Percentiles rank a stretch among this genome's conserved stretches.
Evolutionary conservation across 2,888 invertebrate species (phyloP).

Genomic region (Harpalus rubripes): DNA sequence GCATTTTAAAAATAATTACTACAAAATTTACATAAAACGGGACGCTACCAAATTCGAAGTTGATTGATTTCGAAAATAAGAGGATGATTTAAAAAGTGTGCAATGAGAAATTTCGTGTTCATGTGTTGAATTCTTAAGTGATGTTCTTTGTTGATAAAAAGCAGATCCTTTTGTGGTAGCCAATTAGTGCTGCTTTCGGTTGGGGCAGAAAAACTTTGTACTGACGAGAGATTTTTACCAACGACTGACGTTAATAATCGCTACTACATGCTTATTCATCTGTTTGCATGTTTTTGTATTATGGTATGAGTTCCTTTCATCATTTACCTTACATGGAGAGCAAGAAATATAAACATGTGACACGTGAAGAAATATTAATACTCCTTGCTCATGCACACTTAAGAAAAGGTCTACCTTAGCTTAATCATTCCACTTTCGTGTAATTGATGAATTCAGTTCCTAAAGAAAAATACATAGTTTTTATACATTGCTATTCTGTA

Average conservation of each 20-base stretch:
- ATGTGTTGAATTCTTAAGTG: conserved; percentile 56
- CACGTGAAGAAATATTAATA: conserved; percentile 28
- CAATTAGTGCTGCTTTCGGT: conserved; percentile 70
- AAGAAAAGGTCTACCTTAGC: neutral
- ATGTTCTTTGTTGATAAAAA: conserved; percentile 69
- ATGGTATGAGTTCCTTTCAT: conserved; percentile 14
- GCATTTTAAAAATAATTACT: conserved; percentile 37
- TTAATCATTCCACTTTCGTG: conserved; percentile 8
- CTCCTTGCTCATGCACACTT: neutral
- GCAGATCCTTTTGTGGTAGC: conserved; percentile 70
- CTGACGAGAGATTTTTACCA: conserved; percentile 51
- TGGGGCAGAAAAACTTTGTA: conserved; percentile 38
- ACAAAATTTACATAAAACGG: conserved; percentile 48
- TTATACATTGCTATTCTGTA: too few relatives aligned
- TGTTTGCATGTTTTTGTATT: conserved; percentile 40
- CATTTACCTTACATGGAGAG: conserved; percentile 28
- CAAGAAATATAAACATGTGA: conserved; percentile 34
- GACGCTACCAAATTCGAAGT: conserved; percentile 29
- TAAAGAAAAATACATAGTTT: too few relatives aligned
- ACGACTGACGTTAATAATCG: conserved; percentile 51
- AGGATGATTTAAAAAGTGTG: conserved; percentile 46
- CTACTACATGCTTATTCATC: conserved; percentile 39
- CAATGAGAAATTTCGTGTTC: conserved; percentile 55
- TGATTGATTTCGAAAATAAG: conserved; percentile 27
- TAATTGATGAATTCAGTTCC: neutral